A percentile compares a stretch with the other conserved stretches of the same genome.
Conservation (phyloP, 1,140 invertebrate genomes). For the Plectus sambesii region DNA sequence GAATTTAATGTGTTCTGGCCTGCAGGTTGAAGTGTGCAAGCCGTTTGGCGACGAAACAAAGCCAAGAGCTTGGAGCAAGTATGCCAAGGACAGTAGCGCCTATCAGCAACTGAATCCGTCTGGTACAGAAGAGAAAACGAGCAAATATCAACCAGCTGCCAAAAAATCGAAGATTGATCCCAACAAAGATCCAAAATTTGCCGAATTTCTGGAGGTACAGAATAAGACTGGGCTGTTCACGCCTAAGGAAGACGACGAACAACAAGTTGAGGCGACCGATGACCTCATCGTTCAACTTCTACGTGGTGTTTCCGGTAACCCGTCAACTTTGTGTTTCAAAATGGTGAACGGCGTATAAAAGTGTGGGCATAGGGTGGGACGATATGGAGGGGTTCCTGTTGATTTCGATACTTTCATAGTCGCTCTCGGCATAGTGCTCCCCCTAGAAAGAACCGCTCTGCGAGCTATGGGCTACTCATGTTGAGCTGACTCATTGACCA, state of each 20-base stretch:
- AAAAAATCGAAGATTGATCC: slow-evolving; percentile 60
- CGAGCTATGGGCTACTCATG: too few relatives aligned
- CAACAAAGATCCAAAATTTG: slow-evolving; percentile 78
- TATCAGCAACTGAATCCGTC: slow-evolving; percentile 5
- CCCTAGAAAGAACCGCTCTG: too few relatives aligned
- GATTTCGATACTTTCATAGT: too few relatives aligned
- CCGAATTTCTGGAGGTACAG: slow-evolving; percentile 73
- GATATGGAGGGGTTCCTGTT: too few relatives aligned
- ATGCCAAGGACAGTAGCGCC: slow-evolving; percentile 17
- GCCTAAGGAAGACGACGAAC: slow-evolving; percentile 3
- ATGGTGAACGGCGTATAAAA: too few relatives aligned
- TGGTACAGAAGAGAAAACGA: neutral
- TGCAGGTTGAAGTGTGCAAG: slow-evolving; percentile 60
- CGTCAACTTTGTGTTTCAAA: too few relatives aligned
- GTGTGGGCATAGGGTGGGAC: too few relatives aligned
- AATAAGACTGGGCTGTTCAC: too few relatives aligned
- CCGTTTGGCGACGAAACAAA: slow-evolving; percentile 67
- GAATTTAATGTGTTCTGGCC: slow-evolving; percentile 3
- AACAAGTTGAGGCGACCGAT: neutral
- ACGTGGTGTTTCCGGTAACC: too few relatives aligned
- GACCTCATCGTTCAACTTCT: too few relatives aligned
- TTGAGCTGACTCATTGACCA: too few relatives aligned
- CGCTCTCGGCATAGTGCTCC: too few relatives aligned
- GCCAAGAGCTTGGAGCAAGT: slow-evolving; percentile 70
- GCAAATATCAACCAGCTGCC: slow-evolving; percentile 55